Evolutionary conservation across 1,140 invertebrate species (phyloP).

Genomic region (Halictus rubicundus): DNA sequence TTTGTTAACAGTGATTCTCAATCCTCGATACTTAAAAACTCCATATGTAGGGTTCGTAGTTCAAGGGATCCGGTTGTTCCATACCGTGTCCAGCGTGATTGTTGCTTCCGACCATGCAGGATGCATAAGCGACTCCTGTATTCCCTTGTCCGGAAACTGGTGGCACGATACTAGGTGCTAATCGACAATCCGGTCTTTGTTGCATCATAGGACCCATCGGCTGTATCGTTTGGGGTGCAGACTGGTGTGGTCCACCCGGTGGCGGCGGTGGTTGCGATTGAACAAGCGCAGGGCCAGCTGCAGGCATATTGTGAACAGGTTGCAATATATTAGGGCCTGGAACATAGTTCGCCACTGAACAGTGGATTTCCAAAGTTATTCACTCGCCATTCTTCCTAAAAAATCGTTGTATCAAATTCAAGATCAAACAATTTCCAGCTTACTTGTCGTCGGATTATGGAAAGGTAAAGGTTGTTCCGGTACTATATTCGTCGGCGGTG

Average conservation of each 20-base stretch:
- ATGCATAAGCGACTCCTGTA: conserved; percentile 69
- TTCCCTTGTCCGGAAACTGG: conserved; percentile 66
- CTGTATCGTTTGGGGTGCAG: conserved; percentile 63
- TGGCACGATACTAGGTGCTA: conserved; percentile 66
- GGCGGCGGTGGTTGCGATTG: conserved; percentile 54
- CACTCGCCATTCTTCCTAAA: conserved; percentile 10
- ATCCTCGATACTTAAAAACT: conserved; percentile 67
- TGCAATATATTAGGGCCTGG: conserved; percentile 69
- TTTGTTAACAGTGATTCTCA: not conserved
- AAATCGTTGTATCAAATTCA: not conserved
- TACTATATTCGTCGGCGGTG: conserved; percentile 59
- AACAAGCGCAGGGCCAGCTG: conserved; percentile 46
- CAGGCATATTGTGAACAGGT: conserved; percentile 65
- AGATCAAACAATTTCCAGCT: conserved; percentile 15
- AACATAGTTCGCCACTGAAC: conserved; percentile 66
- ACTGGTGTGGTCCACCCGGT: conserved; percentile 22
- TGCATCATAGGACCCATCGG: conserved; percentile 72
- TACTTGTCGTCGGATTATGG: conserved; percentile 63
- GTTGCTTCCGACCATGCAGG: conserved; percentile 73
- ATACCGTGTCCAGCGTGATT: conserved; percentile 73
- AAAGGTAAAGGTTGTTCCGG: conserved; percentile 64
- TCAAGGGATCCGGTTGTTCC: conserved; percentile 76
- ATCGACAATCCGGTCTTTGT: conserved; percentile 73
- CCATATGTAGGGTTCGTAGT: conserved; percentile 79
- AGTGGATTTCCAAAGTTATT: conserved; percentile 40